phyloP scores from a whole-genome alignment of 2,113 vertebrate genomes.

The Corythoichthys haematopterus region DNA sequence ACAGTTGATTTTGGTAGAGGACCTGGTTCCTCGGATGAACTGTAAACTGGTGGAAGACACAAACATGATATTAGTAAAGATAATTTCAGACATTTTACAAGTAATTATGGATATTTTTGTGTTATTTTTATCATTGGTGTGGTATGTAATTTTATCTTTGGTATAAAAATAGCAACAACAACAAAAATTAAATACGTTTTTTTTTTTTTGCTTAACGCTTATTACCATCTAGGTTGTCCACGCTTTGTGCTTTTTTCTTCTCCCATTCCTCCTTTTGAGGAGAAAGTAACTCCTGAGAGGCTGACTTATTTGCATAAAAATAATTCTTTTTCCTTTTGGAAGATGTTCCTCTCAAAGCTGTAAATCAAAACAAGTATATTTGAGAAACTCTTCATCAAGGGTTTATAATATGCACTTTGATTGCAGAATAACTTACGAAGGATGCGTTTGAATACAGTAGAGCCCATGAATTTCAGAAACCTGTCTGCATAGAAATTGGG shows the following conservation, averaged over 20 bases:
- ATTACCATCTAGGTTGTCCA: constrained; percentile 86
- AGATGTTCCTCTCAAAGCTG: constrained; percentile 82
- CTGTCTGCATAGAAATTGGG: constrained; percentile 91
- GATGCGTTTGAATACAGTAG: constrained; percentile 87
- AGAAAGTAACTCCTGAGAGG: constrained; percentile 84
- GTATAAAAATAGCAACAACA: too few relatives aligned
- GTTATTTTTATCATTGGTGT: too few relatives aligned
- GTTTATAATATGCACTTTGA: neutral
- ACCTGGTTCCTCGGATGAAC: constrained; percentile 76
- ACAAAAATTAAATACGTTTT: too few relatives aligned
- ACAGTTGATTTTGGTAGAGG: constrained; percentile 75
- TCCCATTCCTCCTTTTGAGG: constrained; percentile 71
- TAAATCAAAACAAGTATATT: neutral
- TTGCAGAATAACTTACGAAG: constrained; percentile 72
- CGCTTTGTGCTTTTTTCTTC: constrained; percentile 81
- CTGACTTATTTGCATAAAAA: constrained; percentile 75
- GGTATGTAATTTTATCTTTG: too few relatives aligned
- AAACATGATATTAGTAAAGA: neutral
- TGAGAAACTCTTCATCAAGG: neutral
- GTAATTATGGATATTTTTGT: too few relatives aligned
- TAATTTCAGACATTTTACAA: neutral
- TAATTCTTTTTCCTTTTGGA: constrained; percentile 83
- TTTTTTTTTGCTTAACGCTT: too few relatives aligned
- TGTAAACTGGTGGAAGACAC: constrained; percentile 64
- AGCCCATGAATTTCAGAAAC: constrained; percentile 93